Evolutionary conservation across 2,888 invertebrate genomes (phyloP).

Genomic region (Embidobia sp.): DNA sequence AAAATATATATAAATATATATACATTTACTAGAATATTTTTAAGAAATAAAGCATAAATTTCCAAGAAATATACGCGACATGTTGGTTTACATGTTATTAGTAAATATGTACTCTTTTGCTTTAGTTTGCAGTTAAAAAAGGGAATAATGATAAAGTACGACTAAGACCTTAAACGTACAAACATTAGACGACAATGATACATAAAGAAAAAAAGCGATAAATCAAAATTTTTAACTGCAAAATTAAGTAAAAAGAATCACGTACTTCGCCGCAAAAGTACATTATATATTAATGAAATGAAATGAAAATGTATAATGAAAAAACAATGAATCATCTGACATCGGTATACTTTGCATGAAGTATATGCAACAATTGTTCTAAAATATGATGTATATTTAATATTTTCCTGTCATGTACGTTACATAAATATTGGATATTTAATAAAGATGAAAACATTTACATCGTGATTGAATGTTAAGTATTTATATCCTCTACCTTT

Average conservation of each 20-base stretch:
- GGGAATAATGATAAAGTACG: neutral
- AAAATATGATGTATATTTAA: constrained; percentile 72
- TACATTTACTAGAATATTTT: constrained; percentile 45
- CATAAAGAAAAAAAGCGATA: neutral
- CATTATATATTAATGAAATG: constrained; percentile 1
- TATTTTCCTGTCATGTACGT: constrained; percentile 75
- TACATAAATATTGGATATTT: constrained; percentile 61
- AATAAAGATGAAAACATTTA: constrained; percentile 62
- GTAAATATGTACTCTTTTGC: constrained; percentile 3
- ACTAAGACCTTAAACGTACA: neutral
- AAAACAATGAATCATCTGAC: constrained; percentile 9
- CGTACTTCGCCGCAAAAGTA: constrained; percentile 8
- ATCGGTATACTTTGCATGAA: constrained; percentile 1
- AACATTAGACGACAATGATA: constrained; percentile 1
- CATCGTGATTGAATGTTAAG: no score
- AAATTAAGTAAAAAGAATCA: constrained; percentile 7
- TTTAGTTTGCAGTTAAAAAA: constrained; percentile 3
- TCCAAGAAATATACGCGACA: constrained; percentile 8
- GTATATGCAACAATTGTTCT: constrained; percentile 62
- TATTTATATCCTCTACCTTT: no score
- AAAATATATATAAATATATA: constrained; percentile 62
- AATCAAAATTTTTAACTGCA: constrained; percentile 8
- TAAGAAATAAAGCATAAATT: constrained; percentile 8
- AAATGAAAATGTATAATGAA: no score
- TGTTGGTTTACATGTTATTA: constrained; percentile 16